Evolutionary conservation across 2,113 vertebrate species (phyloP).

Genomic region (Daphoenositta chrysoptera): DNA sequence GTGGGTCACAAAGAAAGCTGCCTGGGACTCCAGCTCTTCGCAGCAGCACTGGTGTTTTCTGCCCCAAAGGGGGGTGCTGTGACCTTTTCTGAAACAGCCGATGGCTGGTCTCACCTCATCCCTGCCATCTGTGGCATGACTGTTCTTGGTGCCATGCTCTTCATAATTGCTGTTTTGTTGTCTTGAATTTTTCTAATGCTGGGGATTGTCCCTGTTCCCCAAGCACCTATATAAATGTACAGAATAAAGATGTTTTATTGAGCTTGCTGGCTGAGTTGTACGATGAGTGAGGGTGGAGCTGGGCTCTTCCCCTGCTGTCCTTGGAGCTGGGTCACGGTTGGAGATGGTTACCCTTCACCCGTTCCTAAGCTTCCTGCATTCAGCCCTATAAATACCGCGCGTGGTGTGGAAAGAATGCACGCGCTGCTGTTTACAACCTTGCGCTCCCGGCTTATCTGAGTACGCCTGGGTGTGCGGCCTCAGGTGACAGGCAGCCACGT

Average conservation of each 20-base stretch:
- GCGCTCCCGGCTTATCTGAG: constrained; percentile 15
- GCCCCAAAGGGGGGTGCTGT: background rate
- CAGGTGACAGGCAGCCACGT: constrained; percentile 27
- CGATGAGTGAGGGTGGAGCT: background rate
- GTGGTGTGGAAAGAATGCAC: background rate
- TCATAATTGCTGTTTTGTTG: constrained; percentile 51
- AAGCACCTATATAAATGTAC: constrained; percentile 71
- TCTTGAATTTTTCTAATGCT: constrained; percentile 72
- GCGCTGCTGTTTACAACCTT: background rate
- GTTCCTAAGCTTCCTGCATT: background rate
- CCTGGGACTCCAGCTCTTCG: background rate
- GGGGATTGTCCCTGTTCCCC: constrained; percentile 53
- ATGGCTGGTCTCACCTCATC: background rate
- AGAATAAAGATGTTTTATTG: constrained; percentile 82
- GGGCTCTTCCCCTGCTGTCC: background rate
- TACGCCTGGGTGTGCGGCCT: background rate
- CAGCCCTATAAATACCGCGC: background rate
- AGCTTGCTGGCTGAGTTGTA: background rate
- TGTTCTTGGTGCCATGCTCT: constrained; percentile 65
- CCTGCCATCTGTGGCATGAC: constrained; percentile 50
- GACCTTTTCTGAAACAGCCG: background rate
- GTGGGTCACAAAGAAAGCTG: background rate
- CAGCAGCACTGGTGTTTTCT: constrained; percentile 33
- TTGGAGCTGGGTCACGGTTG: background rate
- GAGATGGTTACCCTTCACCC: background rate